Conservation (phyloP, 2,113 vertebrate species). For the Balaeniceps rex region DNA sequence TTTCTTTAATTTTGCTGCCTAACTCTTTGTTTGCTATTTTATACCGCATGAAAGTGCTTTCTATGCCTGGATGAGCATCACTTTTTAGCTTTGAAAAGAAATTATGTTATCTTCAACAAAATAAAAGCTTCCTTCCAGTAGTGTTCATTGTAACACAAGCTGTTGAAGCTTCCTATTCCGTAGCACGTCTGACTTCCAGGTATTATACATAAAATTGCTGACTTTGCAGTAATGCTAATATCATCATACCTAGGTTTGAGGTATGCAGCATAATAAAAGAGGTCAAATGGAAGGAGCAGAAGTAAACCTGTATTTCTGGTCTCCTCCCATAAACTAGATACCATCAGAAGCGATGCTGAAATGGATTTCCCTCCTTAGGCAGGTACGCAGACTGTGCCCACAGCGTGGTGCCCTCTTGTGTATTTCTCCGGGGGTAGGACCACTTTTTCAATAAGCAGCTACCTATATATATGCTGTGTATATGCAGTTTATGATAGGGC, state of each 20-base stretch:
- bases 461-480: neutral
- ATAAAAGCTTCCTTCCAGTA: conserved; percentile 10
- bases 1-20: neutral
- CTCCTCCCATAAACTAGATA: neutral
- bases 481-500: neutral
- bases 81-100: neutral
- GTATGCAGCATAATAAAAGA: neutral
- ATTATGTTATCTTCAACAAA: neutral
- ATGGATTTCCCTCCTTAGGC: neutral
- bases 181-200: conserved; percentile 22
- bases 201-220: conserved; percentile 35
- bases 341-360: neutral
- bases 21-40: neutral
- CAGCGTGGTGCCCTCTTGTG: neutral
- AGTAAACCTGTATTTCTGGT: neutral
- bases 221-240: conserved; percentile 1
- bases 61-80: neutral
- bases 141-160: neutral
- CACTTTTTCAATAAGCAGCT: neutral
- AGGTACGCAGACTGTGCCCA: neutral
- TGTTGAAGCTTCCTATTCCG: conserved; percentile 29
- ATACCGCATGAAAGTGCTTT: neutral
- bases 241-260: neutral
- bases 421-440: neutral
- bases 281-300: neutral